phyloP scores from a whole-genome alignment of 1,140 invertebrate species.

The Diploscapter pachys region DNA sequence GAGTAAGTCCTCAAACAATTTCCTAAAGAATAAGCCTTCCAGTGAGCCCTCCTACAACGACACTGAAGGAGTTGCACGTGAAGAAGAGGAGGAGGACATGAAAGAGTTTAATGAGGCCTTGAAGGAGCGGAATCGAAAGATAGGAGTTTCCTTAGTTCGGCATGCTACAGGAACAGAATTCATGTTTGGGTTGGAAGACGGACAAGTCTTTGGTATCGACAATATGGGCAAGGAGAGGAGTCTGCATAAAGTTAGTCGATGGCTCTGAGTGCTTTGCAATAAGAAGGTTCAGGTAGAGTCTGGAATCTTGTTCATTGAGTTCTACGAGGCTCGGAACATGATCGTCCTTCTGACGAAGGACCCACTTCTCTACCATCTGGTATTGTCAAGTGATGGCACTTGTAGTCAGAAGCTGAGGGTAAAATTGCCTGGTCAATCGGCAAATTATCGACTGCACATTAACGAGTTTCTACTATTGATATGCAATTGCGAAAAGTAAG shows the following conservation, averaged over 20 bases:
- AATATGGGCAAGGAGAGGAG: conserved; percentile 3
- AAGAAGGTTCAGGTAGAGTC: conserved; percentile 20
- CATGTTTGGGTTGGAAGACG: not conserved
- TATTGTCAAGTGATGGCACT: not conserved
- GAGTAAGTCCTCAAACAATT: too few relatives aligned
- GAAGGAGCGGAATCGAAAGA: conserved; percentile 10
- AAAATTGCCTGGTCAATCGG: conserved; percentile 16
- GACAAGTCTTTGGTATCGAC: not conserved
- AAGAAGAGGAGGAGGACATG: conserved; percentile 8
- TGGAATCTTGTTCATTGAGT: conserved; percentile 6
- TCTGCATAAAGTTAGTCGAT: not conserved
- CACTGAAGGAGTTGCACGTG: not conserved
- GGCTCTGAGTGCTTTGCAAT: not conserved
- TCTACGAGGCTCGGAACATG: conserved; percentile 6
- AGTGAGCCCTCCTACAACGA: not conserved
- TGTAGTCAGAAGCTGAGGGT: conserved; percentile 17
- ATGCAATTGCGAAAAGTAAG: conserved; percentile 39
- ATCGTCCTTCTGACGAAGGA: conserved; percentile 19
- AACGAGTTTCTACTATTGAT: conserved; percentile 46
- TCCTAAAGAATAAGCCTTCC: too few relatives aligned
- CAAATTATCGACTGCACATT: conserved; percentile 15
- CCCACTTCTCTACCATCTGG: conserved; percentile 21
- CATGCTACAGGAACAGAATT: not conserved
- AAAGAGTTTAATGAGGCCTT: conserved; percentile 8
- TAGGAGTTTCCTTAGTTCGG: not conserved